phyloP scores from a whole-genome alignment of 2,888 invertebrate species.

The Altica lythri region DNA sequence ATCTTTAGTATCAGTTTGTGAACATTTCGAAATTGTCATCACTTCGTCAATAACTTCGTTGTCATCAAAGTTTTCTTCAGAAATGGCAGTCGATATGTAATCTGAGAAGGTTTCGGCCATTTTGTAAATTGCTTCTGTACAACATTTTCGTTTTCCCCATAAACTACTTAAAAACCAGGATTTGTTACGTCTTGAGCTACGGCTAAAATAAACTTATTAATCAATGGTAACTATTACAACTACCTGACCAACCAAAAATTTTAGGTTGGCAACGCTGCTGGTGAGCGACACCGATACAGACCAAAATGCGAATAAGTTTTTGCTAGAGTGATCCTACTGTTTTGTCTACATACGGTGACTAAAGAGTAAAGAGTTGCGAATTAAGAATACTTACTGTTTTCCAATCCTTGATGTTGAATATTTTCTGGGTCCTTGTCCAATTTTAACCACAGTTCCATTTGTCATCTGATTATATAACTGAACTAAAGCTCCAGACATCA shows the following conservation, averaged over 20 bases:
- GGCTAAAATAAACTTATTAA: conserved; percentile 15
- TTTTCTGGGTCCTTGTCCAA: not conserved
- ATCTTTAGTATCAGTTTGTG: no score
- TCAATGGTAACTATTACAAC: no score
- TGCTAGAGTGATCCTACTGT: no score
- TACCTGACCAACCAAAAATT: no score
- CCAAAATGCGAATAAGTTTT: no score
- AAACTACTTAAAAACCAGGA: conserved; percentile 41
- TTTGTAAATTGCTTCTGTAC: conserved; percentile 36
- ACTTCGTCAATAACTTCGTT: not conserved
- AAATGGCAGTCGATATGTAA: conserved; percentile 19
- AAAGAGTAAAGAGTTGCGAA: no score
- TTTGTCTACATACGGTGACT: no score
- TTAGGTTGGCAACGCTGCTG: no score
- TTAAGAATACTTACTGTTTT: conserved; percentile 1
- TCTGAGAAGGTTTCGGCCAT: conserved; percentile 36
- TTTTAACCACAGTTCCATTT: conserved; percentile 28
- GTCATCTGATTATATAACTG: conserved; percentile 31
- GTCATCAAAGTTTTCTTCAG: not conserved
- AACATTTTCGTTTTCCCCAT: conserved; percentile 35
- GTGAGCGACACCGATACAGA: no score
- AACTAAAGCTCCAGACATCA: no score
- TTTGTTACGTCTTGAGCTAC: conserved; percentile 30
- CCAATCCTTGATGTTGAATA: not conserved
- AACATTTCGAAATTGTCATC: no score